Evolutionary conservation across 1,140 invertebrate species (phyloP), one percentile per base, ranked within the genome.

Genomic region (Tenebrio molitor): DNA sequence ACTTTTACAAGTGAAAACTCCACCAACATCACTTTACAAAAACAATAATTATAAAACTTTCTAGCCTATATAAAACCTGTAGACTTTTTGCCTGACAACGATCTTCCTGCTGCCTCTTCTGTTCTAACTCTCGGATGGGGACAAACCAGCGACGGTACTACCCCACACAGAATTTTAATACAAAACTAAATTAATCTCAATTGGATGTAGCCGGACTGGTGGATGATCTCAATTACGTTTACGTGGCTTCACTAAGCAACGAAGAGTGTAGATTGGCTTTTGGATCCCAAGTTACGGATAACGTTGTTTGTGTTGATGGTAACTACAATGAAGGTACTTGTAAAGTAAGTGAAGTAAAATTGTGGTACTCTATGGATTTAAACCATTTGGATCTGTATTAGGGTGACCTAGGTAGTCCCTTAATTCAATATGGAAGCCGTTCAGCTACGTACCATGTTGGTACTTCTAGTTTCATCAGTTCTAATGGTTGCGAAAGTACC

Each of bases 361-460:
- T n/a, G n/a, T n/a, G n/a, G n/a, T n/a, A n/a, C n/a, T n/a, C n/a
- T n/a, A n/a, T n/a, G 3, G 4, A 46, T 2, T 1, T 46, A 4
- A 16, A 12, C 14, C 5, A 10, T 1, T 53, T 4, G 14, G 12
- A 58, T 12, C 12, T 46, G 5, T 3, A 19, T 10, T 62, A 65
- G 62, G 62, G 62, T 65, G 62, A 65, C 39, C 36, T 8, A 23
- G 62, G 62, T 10, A 42, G 62, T 65, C 62, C 62, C n/a, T 17
- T 65, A 15, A 65, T 65, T 3, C 50, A 58, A 29, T 29, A 29
- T 15, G 50, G 25, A 10, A 23, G 50, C 1, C 21, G 50, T 14
- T 21, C 21, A 58, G 7, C 12, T 12, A 2, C 23, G 25, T 4
- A 58, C 29, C 29, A 23, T 58, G 1, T n/a, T n/a, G 50, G 21